phyloP scores from a whole-genome alignment of 2,888 invertebrate species.

The Galeruca laticollis region DNA sequence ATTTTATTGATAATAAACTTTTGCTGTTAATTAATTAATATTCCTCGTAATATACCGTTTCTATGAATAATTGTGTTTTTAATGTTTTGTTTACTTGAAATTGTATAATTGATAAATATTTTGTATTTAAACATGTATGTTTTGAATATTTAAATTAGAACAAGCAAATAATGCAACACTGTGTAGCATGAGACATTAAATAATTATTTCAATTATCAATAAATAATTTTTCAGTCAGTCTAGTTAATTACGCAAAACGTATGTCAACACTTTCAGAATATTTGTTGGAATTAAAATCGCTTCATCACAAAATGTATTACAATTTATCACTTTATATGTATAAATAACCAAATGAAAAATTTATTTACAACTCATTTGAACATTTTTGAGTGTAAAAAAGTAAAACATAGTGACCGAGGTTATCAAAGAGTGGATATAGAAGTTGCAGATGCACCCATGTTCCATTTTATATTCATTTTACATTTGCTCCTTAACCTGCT shows the following conservation, averaged over 20 bases:
- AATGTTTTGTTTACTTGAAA: slow-evolving; percentile 3
- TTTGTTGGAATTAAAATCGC: not conserved
- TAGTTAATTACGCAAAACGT: not conserved
- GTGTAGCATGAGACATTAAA: not conserved
- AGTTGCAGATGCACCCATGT: no score
- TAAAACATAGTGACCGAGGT: no score
- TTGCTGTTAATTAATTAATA: not conserved
- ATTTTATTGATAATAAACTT: not conserved
- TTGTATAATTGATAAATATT: slow-evolving; percentile 6
- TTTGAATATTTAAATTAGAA: slow-evolving; percentile 10
- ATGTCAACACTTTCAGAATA: slow-evolving; percentile 4
- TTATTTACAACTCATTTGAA: not conserved
- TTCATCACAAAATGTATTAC: not conserved
- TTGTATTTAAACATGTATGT: slow-evolving; percentile 9
- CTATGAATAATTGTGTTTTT: not conserved
- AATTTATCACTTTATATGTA: not conserved
- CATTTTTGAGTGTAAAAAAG: no score
- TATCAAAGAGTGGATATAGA: no score
- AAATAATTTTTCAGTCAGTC: slow-evolving; percentile 3
- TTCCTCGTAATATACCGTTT: not conserved
- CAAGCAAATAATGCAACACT: slow-evolving; percentile 6
- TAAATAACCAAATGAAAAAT: not conserved
- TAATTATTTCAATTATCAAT: slow-evolving; percentile 2
- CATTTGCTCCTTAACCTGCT: no score
- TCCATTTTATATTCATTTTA: no score